Evolutionary conservation across 2,113 vertebrate genomes (phyloP), one percentile per base, ranked within the genome.

Genomic region (Oncorhynchus nerka): DNA sequence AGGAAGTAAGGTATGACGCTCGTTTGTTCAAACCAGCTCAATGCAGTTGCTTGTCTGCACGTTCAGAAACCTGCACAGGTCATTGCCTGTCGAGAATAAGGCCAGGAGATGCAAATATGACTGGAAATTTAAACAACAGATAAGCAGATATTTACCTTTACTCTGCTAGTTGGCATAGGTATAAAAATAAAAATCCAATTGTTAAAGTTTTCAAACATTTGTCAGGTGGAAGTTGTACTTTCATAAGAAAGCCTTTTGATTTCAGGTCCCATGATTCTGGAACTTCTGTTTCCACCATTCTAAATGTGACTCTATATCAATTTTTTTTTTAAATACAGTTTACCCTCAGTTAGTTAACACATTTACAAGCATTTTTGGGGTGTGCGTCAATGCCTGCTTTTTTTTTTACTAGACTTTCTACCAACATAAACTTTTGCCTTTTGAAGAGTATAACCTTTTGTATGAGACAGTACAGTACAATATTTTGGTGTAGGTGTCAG

Each of bases 1-100:
- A 93, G 93, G 93, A 94, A 93, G 88, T 82, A 74, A 71, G 28
- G 24, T 30, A 73, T 93, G 90, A 93, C 91, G 91, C 83, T 88
- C 66, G 79, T 67, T 4, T 39, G 49, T 66, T 45, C 7, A 2
- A 19, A 64, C 69, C 67, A 75, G 61, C 45, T 30, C 71, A 75
- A 48, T 71, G 59, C n/a, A 22, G 26, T 39, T 70, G 9, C 69
- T 19, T 65, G 51, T 81, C 34, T 68, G 4, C 81, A 70, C 81
- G 79, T 83, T 51, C 70, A 64, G 30, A 59, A 72, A 73, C 26
- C 69, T 79, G 45, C 39, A 73, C 26, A 57, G 39, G n/a, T 75
- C 51, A 4, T 24, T 26, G 32, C 28, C 26, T 83, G 79, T 85
- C 85, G 85, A 71, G 32, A 81, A 70, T 65, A 26, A 67, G 61